Evolutionary conservation across 2,797 vertebrate genomes (phyloP).

Genomic region (Micromesistius poutassou): DNA sequence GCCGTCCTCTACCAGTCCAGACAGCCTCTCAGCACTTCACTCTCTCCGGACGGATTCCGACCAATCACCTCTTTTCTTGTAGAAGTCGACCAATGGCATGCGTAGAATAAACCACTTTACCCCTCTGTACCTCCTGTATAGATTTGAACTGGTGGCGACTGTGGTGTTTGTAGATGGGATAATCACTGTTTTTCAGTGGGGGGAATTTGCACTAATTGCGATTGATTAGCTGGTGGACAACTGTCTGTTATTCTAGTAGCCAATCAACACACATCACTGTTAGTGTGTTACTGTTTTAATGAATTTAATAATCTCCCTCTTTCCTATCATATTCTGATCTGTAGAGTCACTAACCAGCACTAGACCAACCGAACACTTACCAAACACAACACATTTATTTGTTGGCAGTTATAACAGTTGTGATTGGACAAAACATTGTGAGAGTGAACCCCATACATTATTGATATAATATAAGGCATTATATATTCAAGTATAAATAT

Average conservation of each 20-base stretch:
- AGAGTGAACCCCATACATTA: background rate
- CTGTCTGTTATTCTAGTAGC: background rate
- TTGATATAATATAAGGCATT: background rate
- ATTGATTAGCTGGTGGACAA: constrained; percentile 4
- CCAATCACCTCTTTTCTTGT: constrained; percentile 42
- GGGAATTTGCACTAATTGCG: background rate
- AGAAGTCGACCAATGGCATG: constrained; percentile 10
- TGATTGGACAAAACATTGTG: background rate
- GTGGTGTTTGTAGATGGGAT: background rate
- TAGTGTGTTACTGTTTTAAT: no score
- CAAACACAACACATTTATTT: background rate
- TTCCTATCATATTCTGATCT: background rate
- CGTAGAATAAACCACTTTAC: constrained; percentile 16
- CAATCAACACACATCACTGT: constrained; percentile 1
- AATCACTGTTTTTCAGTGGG: constrained; percentile 3
- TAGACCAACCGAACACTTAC: background rate
- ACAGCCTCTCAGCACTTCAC: constrained; percentile 57
- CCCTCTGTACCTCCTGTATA: constrained; percentile 9
- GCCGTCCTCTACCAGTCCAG: constrained; percentile 46
- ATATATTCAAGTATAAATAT: background rate
- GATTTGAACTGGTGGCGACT: constrained; percentile 20
- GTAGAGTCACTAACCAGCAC: constrained; percentile 48
- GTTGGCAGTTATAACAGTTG: background rate
- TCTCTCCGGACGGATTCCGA: constrained; percentile 60
- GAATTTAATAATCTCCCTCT: background rate